Base-by-base conservation (phyloP, 2,888 invertebrate species). In the Thymelicus sylvestris region DNA sequence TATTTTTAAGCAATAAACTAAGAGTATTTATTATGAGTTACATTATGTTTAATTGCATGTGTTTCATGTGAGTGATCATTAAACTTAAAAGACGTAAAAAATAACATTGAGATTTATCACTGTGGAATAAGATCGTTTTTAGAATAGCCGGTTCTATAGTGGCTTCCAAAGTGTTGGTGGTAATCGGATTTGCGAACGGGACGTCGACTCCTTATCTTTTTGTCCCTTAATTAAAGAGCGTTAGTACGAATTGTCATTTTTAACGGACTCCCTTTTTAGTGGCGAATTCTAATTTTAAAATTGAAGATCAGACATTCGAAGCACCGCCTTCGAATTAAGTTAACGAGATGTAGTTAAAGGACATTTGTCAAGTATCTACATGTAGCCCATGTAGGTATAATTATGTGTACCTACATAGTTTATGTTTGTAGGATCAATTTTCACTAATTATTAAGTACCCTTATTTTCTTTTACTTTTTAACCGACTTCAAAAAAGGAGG, bases 221-320 rank as follows among this genome's bases (percentile, higher is more conserved):
- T 68, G 68, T 63, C 19, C 63, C 55, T 68, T 68, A 52, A 63
- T 68, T 68, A 68, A 68, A 55, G 68, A 55, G 65, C 61, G 67
- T 63, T 62, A 57, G 62, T 38, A 31, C 38, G 66, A 66, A 66
- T 66, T 62, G 67, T 67, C 62, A 62, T 62, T 67, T 67, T 67
- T 62, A 61, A 61, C 39, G 41, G 47, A 67, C 60, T 50, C 47
- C 44, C 62, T 31, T 67, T 44, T 67, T 61, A 67, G 62, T 55
- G 67, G 67, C 41, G 50, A 55, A 62, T 67, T 67, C 47, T 67
- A 62, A 55, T 67, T 60, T 52, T 19, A 50, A 50, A 61, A 50
- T 61, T 50, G 12, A 41, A 67, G 39, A 39, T 31, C 41, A 62
- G 62, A 47, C 24, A 59, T 59, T 8, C 24, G 24, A 55, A 55